phyloP scores from a whole-genome alignment of 2,113 vertebrate species.

The Semnornis frantzii region DNA sequence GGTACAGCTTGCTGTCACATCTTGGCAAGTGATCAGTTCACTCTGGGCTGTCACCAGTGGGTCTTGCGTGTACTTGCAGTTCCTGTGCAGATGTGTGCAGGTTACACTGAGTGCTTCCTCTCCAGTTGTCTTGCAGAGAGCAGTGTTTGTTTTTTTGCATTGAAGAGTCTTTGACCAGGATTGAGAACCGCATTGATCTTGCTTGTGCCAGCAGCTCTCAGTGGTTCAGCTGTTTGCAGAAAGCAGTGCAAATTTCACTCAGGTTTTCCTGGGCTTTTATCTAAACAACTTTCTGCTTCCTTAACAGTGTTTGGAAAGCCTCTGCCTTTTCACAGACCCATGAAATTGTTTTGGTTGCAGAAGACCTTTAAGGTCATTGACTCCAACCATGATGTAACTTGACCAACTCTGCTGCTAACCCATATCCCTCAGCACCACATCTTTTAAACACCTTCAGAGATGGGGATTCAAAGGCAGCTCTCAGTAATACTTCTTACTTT shows the following conservation, averaged over 20 bases:
- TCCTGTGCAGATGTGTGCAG: fast-evolving
- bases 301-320: not conserved
- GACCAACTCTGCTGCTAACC: too few species aligned
- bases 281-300: not conserved
- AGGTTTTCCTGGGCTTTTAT: not conserved
- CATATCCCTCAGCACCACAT: too few species aligned
- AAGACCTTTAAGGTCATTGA: too few species aligned
- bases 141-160: not conserved
- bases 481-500: not conserved
- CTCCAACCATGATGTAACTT: too few species aligned
- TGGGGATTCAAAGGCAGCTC: not conserved
- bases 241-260: not conserved
- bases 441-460: too few species aligned
- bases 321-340: not conserved
- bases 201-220: not conserved
- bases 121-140: not conserved
- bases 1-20: not conserved
- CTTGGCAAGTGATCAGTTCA: fast-evolving
- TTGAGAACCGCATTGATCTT: not conserved
- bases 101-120: not conserved
- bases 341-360: too few species aligned
- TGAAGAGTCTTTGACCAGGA: not conserved
- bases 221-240: not conserved
- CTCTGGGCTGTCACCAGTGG: not conserved
- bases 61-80: not conserved